Evolutionary conservation across 2,113 vertebrate species (phyloP).

Genomic region (Grantiella picta): DNA sequence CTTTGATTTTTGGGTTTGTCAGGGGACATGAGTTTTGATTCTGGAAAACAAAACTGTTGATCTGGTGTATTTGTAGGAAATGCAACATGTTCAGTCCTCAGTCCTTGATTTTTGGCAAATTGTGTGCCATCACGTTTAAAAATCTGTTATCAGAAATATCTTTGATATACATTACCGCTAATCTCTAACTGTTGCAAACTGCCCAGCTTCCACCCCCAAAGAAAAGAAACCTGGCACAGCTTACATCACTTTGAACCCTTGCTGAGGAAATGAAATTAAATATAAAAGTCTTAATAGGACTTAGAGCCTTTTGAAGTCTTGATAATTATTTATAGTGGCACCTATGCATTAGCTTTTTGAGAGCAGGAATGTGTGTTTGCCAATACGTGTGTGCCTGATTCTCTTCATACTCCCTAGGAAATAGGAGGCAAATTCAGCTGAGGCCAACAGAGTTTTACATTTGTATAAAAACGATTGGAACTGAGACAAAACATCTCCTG

Average conservation of each 20-base stretch:
- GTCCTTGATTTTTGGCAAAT: neutral
- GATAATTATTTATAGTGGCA: neutral
- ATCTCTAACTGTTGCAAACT: neutral
- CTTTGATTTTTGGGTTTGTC: neutral
- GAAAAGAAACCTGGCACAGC: neutral
- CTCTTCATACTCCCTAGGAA: neutral
- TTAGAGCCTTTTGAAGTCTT: neutral
- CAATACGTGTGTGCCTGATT: neutral
- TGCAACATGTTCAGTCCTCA: rapidly evolving
- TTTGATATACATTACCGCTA: neutral
- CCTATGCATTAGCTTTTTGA: neutral
- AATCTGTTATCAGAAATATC: neutral
- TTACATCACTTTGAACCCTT: rapidly evolving
- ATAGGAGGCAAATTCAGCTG: neutral
- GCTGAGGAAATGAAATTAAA: neutral
- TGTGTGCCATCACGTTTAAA: neutral
- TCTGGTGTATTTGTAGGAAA: neutral
- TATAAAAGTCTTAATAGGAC: neutral
- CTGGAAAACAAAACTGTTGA: neutral
- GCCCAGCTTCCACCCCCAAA: neutral
- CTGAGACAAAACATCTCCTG: rapidly evolving
- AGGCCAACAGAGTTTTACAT: neutral
- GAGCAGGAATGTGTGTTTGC: neutral
- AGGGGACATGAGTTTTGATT: neutral
- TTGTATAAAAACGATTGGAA: neutral